Evolutionary conservation across 2,888 invertebrate species (phyloP).

Genomic region (Galerucella pusilla): DNA sequence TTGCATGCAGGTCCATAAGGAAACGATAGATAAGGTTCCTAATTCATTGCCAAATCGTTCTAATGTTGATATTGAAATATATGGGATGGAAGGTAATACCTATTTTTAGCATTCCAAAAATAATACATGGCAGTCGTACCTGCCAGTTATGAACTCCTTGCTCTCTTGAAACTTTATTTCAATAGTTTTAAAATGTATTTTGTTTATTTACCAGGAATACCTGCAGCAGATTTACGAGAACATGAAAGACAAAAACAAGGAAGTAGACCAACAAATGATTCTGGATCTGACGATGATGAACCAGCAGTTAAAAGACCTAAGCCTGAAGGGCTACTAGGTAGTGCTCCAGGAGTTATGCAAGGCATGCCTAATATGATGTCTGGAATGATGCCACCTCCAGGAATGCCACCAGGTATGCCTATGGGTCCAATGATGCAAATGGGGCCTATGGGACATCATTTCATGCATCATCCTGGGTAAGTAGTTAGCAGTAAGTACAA

Average conservation of each 20-base stretch:
- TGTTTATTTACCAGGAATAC: slow-evolving; percentile 71
- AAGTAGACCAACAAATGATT: slow-evolving; percentile 65
- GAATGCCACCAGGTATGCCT: slow-evolving; percentile 71
- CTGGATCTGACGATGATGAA: slow-evolving; percentile 84
- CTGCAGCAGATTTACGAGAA: slow-evolving; percentile 91
- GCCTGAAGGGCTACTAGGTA: slow-evolving; percentile 75
- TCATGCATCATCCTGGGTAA: slow-evolving; percentile 74
- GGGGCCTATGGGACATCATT: slow-evolving; percentile 80
- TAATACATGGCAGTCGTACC: slow-evolving; percentile 28
- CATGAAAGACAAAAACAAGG: slow-evolving; percentile 87
- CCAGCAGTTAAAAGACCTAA: slow-evolving; percentile 82
- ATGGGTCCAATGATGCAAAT: slow-evolving; percentile 74
- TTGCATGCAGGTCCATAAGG: slow-evolving; percentile 99
- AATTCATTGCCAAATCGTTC: slow-evolving; percentile 97
- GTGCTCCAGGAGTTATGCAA: slow-evolving; percentile 72
- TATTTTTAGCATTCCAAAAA: slow-evolving; percentile 50
- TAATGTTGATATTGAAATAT: slow-evolving; percentile 99
- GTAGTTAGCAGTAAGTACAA: slow-evolving; percentile 38
- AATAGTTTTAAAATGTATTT: slow-evolving; percentile 37
- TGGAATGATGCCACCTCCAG: slow-evolving; percentile 71
- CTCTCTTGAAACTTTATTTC: slow-evolving; percentile 34
- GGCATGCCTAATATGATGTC: slow-evolving; percentile 72
- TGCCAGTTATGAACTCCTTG: slow-evolving; percentile 25
- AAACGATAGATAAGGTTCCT: slow-evolving; percentile 99
- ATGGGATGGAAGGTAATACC: slow-evolving; percentile 95